Conservation (phyloP, 2,113 vertebrate genomes). For the Acinonyx jubatus region DNA sequence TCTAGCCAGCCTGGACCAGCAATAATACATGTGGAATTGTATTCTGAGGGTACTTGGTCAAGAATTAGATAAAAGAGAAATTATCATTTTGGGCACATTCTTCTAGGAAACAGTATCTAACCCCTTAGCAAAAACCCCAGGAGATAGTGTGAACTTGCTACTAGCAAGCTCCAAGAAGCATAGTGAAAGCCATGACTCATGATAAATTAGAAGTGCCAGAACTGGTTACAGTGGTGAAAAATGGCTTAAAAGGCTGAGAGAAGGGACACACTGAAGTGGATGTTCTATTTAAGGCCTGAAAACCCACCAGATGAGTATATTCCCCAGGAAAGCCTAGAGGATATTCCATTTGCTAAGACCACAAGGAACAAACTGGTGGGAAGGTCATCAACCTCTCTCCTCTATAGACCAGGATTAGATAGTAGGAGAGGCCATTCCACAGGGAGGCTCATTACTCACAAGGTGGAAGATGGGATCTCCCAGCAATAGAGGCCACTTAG, state of each 20-base stretch:
- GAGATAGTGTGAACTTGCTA: background rate
- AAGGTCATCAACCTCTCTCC: background rate
- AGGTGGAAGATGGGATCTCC: background rate
- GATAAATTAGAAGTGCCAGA: background rate
- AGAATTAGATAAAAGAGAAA: background rate
- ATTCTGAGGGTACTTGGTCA: background rate
- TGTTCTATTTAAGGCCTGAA: background rate
- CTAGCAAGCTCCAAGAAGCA: background rate
- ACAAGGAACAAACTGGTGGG: background rate
- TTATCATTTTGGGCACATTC: background rate
- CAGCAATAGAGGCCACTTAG: background rate
- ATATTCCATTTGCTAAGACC: background rate
- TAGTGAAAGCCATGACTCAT: background rate
- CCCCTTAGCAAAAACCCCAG: background rate
- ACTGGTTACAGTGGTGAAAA: background rate
- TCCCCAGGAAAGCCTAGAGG: background rate
- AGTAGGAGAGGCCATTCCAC: background rate
- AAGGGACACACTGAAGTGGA: rapidly evolving
- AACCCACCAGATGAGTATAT: background rate
- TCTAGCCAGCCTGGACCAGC: background rate
- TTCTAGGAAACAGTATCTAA: background rate
- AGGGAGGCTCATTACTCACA: background rate
- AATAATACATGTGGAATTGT: background rate
- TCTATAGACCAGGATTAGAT: background rate
- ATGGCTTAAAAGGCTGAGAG: background rate